Evolutionary conservation across 2,113 vertebrate genomes (phyloP).

Genomic region (Hippocampus comes): DNA sequence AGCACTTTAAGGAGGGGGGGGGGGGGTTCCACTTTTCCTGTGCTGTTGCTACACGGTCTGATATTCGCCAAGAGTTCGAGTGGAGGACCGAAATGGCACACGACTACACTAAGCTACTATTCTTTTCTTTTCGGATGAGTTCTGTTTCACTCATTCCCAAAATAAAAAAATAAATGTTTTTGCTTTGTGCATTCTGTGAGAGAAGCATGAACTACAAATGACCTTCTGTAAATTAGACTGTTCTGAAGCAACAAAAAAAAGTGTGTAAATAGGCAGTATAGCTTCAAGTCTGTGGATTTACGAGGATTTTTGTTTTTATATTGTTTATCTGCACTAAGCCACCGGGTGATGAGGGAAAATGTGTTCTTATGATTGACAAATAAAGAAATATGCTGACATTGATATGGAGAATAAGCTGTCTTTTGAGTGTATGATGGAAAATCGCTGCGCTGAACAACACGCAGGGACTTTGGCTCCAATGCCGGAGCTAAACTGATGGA

Average conservation of each 20-base stretch:
- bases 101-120: constrained; percentile 8
- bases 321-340: constrained; percentile 48
- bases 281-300: constrained; percentile 35
- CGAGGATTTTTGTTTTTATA: constrained; percentile 52
- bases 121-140: constrained; percentile 24
- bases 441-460: neutral
- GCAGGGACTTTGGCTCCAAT: neutral
- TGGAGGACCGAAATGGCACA: constrained; percentile 9
- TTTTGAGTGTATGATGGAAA: constrained; percentile 13
- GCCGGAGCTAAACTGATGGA: neutral
- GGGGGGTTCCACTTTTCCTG: constrained; percentile 15
- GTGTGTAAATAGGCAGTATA: constrained; percentile 49
- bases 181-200: constrained; percentile 24
- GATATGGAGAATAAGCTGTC: constrained; percentile 18
- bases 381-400: constrained; percentile 23
- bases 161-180: constrained; percentile 1
- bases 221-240: constrained; percentile 16
- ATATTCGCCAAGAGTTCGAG: constrained; percentile 5
- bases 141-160: constrained; percentile 8
- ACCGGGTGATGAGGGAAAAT: constrained; percentile 24
- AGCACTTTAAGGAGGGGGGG: constrained; percentile 15
- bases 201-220: constrained; percentile 20
- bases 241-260: constrained; percentile 51
- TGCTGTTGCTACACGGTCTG: constrained; percentile 7
- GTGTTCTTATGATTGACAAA: constrained; percentile 26